phyloP scores from a whole-genome alignment of 2,888 invertebrate genomes.

The Hermaeophaga mercurialis region DNA sequence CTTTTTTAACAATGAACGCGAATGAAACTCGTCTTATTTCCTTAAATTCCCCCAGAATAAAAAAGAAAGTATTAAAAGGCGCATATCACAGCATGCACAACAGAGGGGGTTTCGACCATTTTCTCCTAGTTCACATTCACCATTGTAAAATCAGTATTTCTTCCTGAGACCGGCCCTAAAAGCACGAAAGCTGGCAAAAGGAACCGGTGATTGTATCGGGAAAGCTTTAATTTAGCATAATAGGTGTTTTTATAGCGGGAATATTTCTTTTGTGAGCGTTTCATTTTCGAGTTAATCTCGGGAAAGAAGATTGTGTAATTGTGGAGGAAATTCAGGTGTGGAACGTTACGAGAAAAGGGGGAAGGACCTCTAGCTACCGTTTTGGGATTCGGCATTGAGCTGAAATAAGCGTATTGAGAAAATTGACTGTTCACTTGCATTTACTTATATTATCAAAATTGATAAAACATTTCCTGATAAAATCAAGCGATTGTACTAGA shows the following conservation, averaged over 20 bases:
- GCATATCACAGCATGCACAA: slow-evolving; percentile 2
- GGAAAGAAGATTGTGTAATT: slow-evolving; percentile 38
- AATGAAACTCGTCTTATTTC: slow-evolving; percentile 19
- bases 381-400: slow-evolving; percentile 12
- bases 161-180: neutral
- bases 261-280: slow-evolving; percentile 38
- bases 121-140: neutral
- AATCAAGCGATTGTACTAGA: no score
- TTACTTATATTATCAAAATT: no score
- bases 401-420: slow-evolving; percentile 12
- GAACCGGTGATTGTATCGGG: slow-evolving; percentile 30
- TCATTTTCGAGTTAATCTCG: slow-evolving; percentile 41
- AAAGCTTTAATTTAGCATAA: slow-evolving; percentile 42
- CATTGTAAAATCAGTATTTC: neutral
- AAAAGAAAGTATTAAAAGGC: slow-evolving; percentile 9
- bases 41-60: slow-evolving; percentile 2
- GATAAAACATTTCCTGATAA: no score
- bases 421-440: slow-evolving; percentile 17
- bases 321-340: slow-evolving; percentile 31
- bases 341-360: neutral
- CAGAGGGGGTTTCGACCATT: no score
- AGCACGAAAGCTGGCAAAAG: slow-evolving; percentile 20
- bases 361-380: slow-evolving; percentile 7
- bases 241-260: slow-evolving; percentile 38
- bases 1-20: slow-evolving; percentile 5